Base-by-base conservation (phyloP, 1,140 invertebrate species). In the Ruditapes philippinarum region DNA sequence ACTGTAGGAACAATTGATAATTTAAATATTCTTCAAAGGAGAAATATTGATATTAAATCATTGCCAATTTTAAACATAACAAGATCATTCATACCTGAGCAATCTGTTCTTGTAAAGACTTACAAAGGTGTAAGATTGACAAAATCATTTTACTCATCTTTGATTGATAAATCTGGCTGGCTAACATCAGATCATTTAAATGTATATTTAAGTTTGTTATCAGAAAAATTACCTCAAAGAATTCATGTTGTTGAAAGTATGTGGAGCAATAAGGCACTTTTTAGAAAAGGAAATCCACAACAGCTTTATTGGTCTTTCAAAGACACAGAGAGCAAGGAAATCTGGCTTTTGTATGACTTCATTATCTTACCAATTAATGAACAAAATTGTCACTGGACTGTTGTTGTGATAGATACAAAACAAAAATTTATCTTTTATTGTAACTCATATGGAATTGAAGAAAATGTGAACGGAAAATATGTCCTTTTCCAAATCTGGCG, bases 151-250 rank as follows among this genome's bases (percentile, higher is more conserved):
- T 76, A 9, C 22, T 3, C 33, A 42, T 19, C 33, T 12, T 31
- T 76, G 9, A 3, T 49, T 22, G n/a, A 76, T 28, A 22, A 19
- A 5, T 40, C 9, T 40, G 22, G n/a, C n/a, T 76, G 73, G 73
- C 73, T 76, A 3, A 76, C 73, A 3, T 76, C 73, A 22, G 73
- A 76, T 42, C 73, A 76, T n/a, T 9, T 76, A 7, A 76, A 76
- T n/a, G 36, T 76, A 9, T 76, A 76, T 42, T 42, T 76, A 4
- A 7, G 1, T 4, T 42, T 76, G 9, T 42, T 76, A 49, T 3
- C 33, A 76, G n/a, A 76, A 22, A 42, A 40, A 42, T 4, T 7
- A 5, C 9, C 22, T 25, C 4, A 3, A 7, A 76, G 25, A 28
- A n/a, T 76, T 40, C 73, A 76, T 76, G 25, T 38, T 76, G 73